phyloP scores from a whole-genome alignment of 2,888 invertebrate genomes.

The Galerucella calmariensis region DNA sequence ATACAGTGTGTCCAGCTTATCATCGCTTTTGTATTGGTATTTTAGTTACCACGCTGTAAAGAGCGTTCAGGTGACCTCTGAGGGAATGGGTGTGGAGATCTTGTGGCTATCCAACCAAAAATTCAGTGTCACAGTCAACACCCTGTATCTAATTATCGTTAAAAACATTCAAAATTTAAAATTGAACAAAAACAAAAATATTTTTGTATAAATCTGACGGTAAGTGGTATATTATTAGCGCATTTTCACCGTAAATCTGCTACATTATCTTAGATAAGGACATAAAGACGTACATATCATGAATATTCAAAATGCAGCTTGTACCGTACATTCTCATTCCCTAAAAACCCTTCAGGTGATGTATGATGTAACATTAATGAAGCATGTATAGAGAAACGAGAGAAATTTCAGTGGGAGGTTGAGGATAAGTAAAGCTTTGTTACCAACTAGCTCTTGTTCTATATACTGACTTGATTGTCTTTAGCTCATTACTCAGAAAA shows the following conservation, averaged over 20 bases:
- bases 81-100: too few species aligned
- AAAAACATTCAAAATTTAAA: too few species aligned
- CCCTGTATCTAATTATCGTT: too few species aligned
- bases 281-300: slow-evolving; percentile 25
- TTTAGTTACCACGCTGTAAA: too few species aligned
- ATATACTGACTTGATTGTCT: slow-evolving; percentile 10
- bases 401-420: slow-evolving; percentile 21
- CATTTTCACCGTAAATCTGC: slow-evolving; percentile 16
- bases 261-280: slow-evolving; percentile 32
- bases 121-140: too few species aligned
- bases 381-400: slow-evolving; percentile 26
- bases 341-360: slow-evolving; percentile 32
- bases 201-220: slow-evolving; percentile 11
- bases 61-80: too few species aligned
- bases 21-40: too few species aligned
- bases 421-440: slow-evolving; percentile 28
- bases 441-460: slow-evolving; percentile 2
- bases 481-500: background rate
- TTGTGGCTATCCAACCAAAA: too few species aligned
- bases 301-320: slow-evolving; percentile 31
- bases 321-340: slow-evolving; percentile 7
- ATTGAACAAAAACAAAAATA: background rate
- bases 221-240: slow-evolving; percentile 18
- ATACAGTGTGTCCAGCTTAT: too few species aligned
- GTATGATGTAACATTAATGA: slow-evolving; percentile 34